Evolutionary conservation across 2,888 invertebrate genomes (phyloP), one percentile per base, ranked within the genome.

Genomic region (Marasmarcha lunaedactyla): DNA sequence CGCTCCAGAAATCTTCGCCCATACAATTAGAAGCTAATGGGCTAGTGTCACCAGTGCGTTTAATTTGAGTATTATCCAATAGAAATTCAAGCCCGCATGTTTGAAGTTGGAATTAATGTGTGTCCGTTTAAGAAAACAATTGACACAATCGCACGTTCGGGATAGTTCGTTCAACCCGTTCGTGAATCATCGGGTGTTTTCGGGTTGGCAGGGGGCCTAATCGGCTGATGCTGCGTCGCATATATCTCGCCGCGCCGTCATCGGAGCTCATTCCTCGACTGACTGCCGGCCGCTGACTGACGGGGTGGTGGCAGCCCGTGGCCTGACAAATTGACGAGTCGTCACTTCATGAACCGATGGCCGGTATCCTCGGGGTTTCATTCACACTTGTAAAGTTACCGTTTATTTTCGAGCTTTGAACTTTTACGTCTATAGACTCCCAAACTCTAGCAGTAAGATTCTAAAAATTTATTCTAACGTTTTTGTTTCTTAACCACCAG

Each of bases 181-280:
- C 67, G 70, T 73, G 77, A 71, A 70, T 72, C 73, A 73, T 70
- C 65, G 67, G 59, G 57, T 50, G 56, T 51, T 50, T 50, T 66
- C 60, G 59, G 66, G 62, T 81, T 83, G 81, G 81, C 81, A 73
- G 59, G 57, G 56, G 63, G 67, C 81, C 81, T 83, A 83, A 83
- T 78, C 78, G 78, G 51, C 66, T 67, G 58, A 63, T 60, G 68
- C 70, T 71, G 70, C 61, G 59, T 59, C 65, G 66, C 67, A 74
- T 77, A 71, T 70, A 76, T 81, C 74, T 71, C 55, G 51, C 57
- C 20, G 20, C 51, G 67, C 71, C 73, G 79, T 81, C 81, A 78
- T 69, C 81, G 73, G 55, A 56, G 57, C 54, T 68, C 79, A 77
- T 81, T 79, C 79, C 66, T 71, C 67, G 64, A 68, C 64, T 69